Base-by-base conservation (phyloP, 2,797 vertebrate species). In the Diplodus sargus region DNA sequence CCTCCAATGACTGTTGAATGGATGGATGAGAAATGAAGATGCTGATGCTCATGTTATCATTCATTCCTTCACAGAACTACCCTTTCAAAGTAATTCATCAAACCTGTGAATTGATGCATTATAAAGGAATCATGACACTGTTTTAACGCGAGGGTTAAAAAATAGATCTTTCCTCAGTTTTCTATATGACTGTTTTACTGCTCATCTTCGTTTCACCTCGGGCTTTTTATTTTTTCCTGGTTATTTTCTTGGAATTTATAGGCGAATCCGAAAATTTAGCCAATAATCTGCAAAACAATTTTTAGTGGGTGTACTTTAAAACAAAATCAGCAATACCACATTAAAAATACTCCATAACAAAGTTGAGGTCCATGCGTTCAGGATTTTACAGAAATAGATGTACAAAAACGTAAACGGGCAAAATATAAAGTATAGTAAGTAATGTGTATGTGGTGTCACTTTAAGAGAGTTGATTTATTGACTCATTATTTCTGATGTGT, bases 71-170 rank as follows among this genome's bases (percentile, higher is more conserved):
- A 42, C 22, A 8, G 64, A 68, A 65, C 17, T 20, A 39, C 54
- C n/a, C 16, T 5, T 34, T 34, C 34, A 62, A 58, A 64, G 28
- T 9, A 59, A 39, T 57, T 3, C 45, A 57, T 67, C 16, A 28
- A n/a, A 64, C 3, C 1, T 20, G 64, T 72, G 6, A 45, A 69
- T 49, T 48, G 43, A 28, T 59, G 42, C 57, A 63, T 73, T 49
- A 15, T 23, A 42, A n/a, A 11, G 45, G 34, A 34, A 34, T 34
- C 34, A 34, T 8, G 5, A 7, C 7, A 8, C 8, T 34, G 34
- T 34, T 34, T 34, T 7, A 7, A 8, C 8, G 34, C 7, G 34
- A 8, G 30, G 34, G 1, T 7, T 5, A 34, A 34, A 30, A 5
- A 30, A 30, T 34, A 34, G 34, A 34, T 34, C 34, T 34, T 34